Base-by-base conservation (phyloP, 2,888 invertebrate genomes). In the Xylocampa areola region DNA sequence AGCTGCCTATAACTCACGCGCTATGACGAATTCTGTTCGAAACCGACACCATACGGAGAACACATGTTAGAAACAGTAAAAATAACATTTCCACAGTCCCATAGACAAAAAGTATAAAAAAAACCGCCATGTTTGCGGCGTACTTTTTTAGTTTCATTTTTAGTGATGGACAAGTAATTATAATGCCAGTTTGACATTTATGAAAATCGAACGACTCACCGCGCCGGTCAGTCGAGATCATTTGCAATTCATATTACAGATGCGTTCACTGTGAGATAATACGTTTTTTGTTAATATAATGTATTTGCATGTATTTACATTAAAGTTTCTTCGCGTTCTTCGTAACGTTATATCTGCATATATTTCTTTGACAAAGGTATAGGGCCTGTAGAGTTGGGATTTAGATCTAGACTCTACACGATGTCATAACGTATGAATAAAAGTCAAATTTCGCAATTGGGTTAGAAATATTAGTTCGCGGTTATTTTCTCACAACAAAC, bases 121-220 rank as follows among this genome's bases (percentile, higher is more conserved):
- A 17, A 17, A n/a, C 16, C n/a, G 40, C 40, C 27, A 41, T 41
- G 5, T 29, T 29, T n/a, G n/a, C n/a, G n/a, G n/a, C n/a, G n/a
- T n/a, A n/a, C n/a, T 41, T 29, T 16, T 30, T 7, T 0, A n/a
- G 7, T 10, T 16, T 17, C 11, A 17, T 30, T 41, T 43, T n/a
- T 1, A 8, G 10, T 17, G 6, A 19, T 19, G 30, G 11, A 1
- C 11, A 11, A 1, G 13, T 35, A 35, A 33, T 44, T 25, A 36
- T 41, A 7, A 5, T 30, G 50, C 35, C 29, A 21, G 37, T 33
- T 33, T 48, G 59, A 57, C 41, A 48, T 57, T 53, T 39, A 36
- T 29, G 19, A 30, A 43, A 59, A 55, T 57, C 37, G 41, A 57
- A 43, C 27, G 48, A 19, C 25, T 47, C 30, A 13, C 13, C 19